Percentiles rank a stretch among this genome's conserved stretches.
These are phyloP conservation scores for Trichogramma evanescens DNA, from an alignment of 2,888 invertebrate genomes.

Conservation along the genomic window DNA sequence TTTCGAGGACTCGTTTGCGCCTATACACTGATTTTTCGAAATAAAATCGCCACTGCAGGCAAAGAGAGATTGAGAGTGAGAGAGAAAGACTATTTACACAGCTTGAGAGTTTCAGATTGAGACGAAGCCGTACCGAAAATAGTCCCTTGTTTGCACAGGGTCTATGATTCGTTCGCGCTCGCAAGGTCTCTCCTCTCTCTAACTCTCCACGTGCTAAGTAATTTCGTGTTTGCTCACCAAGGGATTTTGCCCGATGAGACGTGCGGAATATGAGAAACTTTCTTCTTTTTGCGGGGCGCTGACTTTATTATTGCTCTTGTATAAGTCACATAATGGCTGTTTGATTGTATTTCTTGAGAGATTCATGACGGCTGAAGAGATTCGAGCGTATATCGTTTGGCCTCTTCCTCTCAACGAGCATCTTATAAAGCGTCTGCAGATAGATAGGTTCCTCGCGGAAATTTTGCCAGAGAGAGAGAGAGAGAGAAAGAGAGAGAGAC, in stretches of 20 bases:
- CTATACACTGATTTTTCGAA: neutral
- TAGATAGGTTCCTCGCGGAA: too few relatives aligned
- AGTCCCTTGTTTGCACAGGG: constrained; percentile 21
- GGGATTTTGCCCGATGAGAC: constrained; percentile 3
- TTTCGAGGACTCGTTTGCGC: too few relatives aligned
- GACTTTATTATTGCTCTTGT: constrained; percentile 15
- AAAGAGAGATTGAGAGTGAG: neutral
- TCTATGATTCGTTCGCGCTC: constrained; percentile 2
- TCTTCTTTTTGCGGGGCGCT: neutral
- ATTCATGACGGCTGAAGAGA: too few relatives aligned
- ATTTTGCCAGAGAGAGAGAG: too few relatives aligned
- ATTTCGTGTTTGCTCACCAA: constrained; percentile 20
- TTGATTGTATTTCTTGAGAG: too few relatives aligned
- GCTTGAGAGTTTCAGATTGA: too few relatives aligned
- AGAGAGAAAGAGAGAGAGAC: too few relatives aligned
- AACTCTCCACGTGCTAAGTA: constrained; percentile 15
- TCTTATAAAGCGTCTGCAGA: too few relatives aligned
- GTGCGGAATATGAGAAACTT: neutral
- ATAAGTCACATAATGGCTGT: too few relatives aligned
- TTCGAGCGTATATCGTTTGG: too few relatives aligned
- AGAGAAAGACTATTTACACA: neutral
- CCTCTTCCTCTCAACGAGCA: too few relatives aligned
- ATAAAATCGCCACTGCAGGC: constrained; percentile 18
- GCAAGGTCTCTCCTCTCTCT: neutral
- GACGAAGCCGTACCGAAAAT: neutral